Base-by-base conservation (phyloP, 2,113 vertebrate genomes). In the Meleagris gallopavo region DNA sequence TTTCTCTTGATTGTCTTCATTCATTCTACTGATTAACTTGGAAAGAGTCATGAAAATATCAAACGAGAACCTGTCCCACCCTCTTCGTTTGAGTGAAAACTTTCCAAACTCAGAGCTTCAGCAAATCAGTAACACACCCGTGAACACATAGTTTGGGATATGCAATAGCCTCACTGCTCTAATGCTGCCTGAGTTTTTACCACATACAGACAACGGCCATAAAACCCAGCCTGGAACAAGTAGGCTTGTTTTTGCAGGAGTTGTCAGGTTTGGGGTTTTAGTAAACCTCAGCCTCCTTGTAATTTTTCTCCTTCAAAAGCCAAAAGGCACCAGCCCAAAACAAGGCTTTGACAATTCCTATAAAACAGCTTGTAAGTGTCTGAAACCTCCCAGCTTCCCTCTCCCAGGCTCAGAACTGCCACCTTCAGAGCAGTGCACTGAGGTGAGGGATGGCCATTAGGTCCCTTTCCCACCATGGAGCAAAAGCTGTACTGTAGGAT, bases 231-330 rank as follows among this genome's bases (percentile, higher is more conserved):
- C 65, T 90, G 87, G 86, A 94, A 93, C 57, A 66, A 92, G 83
- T 43, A 41, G 83, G n/a, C 48, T 46, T 92, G 72, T 90, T 97
- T 95, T 71, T 92, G 90, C 76, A 94, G 93, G 95, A 96, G 78
- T 86, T 86, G 84, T 79, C 3, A 73, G 86, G 66, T 95, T 96
- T 94, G 30, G 41, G 97, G 89, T 85, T 98, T 97, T 98, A 97
- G 97, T 95, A 96, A 97, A 97, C 88, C 96, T 91, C 97, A 86
- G 67, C 58, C 27, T 66, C 45, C 94, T 75, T 71, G 30, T 92
- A 88, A 80, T 78, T 93, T 94, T 91, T 87, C 81, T 82, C 88
- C 96, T 96, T 96, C 93, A 95, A 95, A 93, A 80, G 62, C 91
- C 83, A 93, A 91, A 92, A 96, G 91, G 95, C 90, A 93, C 86